Percentiles rank a stretch among this genome's conserved stretches.
phyloP scores from a whole-genome alignment of 2,888 invertebrate species.

The Incurvaria masculella region DNA sequence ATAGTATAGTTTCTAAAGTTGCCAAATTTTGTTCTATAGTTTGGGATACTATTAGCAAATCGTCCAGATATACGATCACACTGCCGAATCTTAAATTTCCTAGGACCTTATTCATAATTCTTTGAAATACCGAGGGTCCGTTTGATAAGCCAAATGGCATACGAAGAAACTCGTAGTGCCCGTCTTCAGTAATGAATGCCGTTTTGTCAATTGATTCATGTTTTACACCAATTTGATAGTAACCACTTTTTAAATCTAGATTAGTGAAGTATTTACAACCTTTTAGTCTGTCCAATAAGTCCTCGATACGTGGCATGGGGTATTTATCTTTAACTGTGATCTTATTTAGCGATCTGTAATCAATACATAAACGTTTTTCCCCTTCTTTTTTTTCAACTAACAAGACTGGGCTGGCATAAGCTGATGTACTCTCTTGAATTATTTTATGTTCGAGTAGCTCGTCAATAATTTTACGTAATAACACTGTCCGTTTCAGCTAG shows the following conservation, averaged over 20 bases:
- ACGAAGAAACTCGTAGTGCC: conserved; percentile 26
- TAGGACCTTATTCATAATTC: conserved; percentile 18
- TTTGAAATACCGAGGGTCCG: conserved; percentile 20
- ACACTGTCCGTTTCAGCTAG: conserved; percentile 10
- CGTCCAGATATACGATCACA: conserved; percentile 17
- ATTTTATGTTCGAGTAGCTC: conserved; percentile 16
- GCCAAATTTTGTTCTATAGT: conserved; percentile 9
- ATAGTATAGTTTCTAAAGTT: conserved; percentile 2
- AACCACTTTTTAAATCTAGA: conserved; percentile 24
- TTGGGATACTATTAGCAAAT: conserved; percentile 4
- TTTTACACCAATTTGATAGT: conserved; percentile 25
- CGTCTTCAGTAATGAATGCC: conserved; percentile 26
- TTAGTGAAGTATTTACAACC: conserved; percentile 21
- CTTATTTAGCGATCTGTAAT: conserved; percentile 19
- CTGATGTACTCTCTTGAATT: conserved; percentile 15
- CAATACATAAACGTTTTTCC: conserved; percentile 16
- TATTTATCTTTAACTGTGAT: conserved; percentile 17
- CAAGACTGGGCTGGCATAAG: conserved; percentile 16
- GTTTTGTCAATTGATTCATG: conserved; percentile 23
- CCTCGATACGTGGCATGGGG: conserved; percentile 28
- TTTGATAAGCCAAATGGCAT: conserved; percentile 23
- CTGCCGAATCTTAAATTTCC: conserved; percentile 9
- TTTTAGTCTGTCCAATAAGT: conserved; percentile 23
- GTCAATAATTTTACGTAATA: conserved; percentile 13
- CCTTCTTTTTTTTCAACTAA: conserved; percentile 17